Evolutionary conservation across 2,113 vertebrate species (phyloP).

Genomic region (Phaetusa simplex): DNA sequence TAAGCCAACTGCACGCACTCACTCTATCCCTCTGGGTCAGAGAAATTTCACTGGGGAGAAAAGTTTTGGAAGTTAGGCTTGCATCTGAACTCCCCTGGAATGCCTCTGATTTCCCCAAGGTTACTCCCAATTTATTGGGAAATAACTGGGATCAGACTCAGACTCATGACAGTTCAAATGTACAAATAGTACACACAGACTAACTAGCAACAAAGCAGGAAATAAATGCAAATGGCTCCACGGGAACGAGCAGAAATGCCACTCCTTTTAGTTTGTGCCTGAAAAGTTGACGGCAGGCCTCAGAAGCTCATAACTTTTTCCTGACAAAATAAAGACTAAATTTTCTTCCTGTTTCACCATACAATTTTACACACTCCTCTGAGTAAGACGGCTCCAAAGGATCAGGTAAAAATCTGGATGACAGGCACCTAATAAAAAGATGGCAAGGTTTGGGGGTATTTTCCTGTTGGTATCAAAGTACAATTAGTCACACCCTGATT

Average conservation of each 20-base stretch:
- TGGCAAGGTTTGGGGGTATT: background rate
- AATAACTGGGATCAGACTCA: background rate
- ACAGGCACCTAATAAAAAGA: background rate
- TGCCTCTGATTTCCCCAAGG: background rate
- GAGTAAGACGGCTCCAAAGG: background rate
- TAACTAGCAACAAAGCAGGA: conserved; percentile 14
- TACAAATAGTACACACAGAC: background rate
- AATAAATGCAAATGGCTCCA: background rate
- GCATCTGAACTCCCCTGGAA: background rate
- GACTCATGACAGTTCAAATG: background rate
- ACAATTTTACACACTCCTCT: background rate
- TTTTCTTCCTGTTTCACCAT: background rate
- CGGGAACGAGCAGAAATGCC: background rate
- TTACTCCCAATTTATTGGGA: background rate
- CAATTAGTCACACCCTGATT: background rate
- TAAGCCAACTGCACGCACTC: background rate
- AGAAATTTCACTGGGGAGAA: background rate
- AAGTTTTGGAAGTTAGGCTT: background rate
- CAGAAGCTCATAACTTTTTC: background rate
- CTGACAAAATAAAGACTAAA: background rate
- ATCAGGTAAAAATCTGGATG: background rate
- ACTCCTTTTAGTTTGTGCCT: background rate
- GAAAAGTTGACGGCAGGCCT: background rate
- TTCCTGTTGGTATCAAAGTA: background rate
- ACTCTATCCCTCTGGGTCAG: background rate